Base-by-base conservation (phyloP, 2,888 invertebrate genomes). In the Euphydryas editha region DNA sequence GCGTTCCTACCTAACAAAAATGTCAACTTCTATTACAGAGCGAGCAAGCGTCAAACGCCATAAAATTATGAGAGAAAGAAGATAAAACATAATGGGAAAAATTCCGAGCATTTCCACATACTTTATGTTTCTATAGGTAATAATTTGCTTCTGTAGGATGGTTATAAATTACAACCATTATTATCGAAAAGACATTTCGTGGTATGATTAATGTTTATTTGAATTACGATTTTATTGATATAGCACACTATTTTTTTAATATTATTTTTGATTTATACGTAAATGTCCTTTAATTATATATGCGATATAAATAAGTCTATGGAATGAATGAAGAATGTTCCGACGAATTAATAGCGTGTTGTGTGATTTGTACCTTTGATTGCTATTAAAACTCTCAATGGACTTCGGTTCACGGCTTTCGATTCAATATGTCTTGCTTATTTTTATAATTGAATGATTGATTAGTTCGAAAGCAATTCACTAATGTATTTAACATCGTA, bases 381-480 rank as follows among this genome's bases (percentile, higher is more conserved):
- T 85, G 85, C 82, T 73, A 87, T 85, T 86, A 82, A 83, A 75
- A 80, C 79, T 80, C 79, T 83, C 79, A 82, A 85, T 82, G 82
- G 68, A 71, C 64, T 65, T 70, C 71, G 70, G 59, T 69, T 80
- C 82, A 83, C 81, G 76, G 83, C 83, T 81, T 79, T 82, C 80
- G 85, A 83, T 85, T 87, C 83, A 82, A 86, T 87, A 84, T 81
- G 72, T 82, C 78, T 79, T 74, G 67, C 24, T 76, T 73, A 72
- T 76, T 77, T 77, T 77, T 61, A 37, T 59, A 49, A 59, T 63
- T 59, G 42, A 63, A 59, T 57, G 56, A 59, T 67, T 56, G 47
- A 59, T 54, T 56, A 15, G 47, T 20, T 59, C 15, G 39, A 51
- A 30, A 39, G 18, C 15, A 49, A 51, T 47, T 20, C 47, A 18